Percentiles rank a stretch among this genome's conserved stretches.
Conservation (phyloP, 2,888 invertebrate species). For the Agrilus biguttatus region DNA sequence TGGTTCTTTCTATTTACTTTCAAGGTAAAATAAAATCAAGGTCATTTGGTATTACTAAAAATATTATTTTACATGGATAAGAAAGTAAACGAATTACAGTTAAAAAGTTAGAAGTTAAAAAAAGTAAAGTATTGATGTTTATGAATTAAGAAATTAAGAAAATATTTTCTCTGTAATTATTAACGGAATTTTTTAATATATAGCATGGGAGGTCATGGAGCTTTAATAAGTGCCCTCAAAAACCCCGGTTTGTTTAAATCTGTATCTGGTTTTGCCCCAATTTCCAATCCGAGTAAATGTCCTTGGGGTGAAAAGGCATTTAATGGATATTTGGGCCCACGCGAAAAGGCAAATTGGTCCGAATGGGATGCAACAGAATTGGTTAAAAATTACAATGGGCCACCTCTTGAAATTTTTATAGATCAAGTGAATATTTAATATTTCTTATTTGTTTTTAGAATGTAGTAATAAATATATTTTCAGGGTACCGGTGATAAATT, state of each 20-base stretch:
- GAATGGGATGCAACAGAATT: constrained; percentile 84
- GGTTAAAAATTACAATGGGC: constrained; percentile 68
- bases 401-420: constrained; percentile 67
- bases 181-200: constrained; percentile 18
- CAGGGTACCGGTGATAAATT: constrained; percentile 78
- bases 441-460: neutral
- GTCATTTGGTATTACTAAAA: too few relatives aligned
- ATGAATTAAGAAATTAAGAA: too few relatives aligned
- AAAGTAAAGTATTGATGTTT: too few relatives aligned
- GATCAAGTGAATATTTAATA: constrained; percentile 56
- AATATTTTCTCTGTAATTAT: too few relatives aligned
- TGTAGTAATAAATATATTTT: constrained; percentile 11
- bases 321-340: constrained; percentile 60
- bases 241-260: constrained; percentile 79
- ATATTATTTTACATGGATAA: too few relatives aligned
- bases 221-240: constrained; percentile 75
- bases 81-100: too few relatives aligned
- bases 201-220: constrained; percentile 99
- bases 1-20: too few relatives aligned
- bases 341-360: constrained; percentile 50
- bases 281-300: constrained; percentile 72
- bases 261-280: constrained; percentile 92
- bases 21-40: too few relatives aligned
- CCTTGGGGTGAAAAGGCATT: constrained; percentile 85
- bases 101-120: too few relatives aligned